phyloP scores from a whole-genome alignment of 2,113 vertebrate genomes.

The Struthio camelus region DNA sequence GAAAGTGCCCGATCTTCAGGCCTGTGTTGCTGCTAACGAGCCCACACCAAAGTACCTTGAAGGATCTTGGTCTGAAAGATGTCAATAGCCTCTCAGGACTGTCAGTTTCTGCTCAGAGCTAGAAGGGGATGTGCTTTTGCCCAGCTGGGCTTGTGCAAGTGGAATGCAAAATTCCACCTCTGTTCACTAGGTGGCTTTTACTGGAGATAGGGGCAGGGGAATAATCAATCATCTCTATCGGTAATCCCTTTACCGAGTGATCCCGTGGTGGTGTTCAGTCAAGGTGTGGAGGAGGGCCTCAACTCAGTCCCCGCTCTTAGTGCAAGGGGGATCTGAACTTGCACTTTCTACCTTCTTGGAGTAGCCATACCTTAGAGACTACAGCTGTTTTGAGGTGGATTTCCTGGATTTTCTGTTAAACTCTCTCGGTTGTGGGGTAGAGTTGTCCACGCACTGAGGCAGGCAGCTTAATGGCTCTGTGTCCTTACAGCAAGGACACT shows the following conservation, averaged over 20 bases:
- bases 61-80: background rate
- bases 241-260: background rate
- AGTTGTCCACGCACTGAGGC: background rate
- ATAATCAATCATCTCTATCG: rapidly evolving
- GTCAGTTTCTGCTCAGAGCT: background rate
- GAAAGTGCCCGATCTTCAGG: background rate
- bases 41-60: background rate
- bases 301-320: rapidly evolving
- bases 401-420: background rate
- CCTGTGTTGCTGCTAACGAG: rapidly evolving
- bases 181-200: rapidly evolving
- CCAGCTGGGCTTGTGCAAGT: background rate
- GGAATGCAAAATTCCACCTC: background rate
- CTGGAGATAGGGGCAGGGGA: rapidly evolving
- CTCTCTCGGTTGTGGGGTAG: background rate
- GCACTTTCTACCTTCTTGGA: background rate
- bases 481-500: background rate
- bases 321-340: background rate
- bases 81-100: background rate
- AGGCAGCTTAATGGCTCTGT: no score
- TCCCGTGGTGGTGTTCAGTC: background rate
- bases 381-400: background rate
- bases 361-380: background rate
- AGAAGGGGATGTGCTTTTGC: background rate
- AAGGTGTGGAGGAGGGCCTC: background rate